A percentile compares a stretch with the other conserved stretches of the same genome.
Evolutionary conservation across 2,113 vertebrate genomes (phyloP).

Genomic region (Trogon melanurus): DNA sequence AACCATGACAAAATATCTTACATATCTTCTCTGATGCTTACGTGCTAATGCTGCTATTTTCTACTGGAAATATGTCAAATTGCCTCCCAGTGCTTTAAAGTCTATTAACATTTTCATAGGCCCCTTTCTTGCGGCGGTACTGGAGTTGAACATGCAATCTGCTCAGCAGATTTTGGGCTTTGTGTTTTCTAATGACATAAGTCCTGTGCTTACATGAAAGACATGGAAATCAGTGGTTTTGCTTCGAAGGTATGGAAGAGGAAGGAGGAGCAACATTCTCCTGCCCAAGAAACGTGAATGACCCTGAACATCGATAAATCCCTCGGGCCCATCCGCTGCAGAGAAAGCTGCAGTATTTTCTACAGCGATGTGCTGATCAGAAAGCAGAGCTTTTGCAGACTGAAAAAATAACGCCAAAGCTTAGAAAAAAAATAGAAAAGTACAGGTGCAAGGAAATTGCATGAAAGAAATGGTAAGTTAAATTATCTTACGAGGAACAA

Average conservation of each 20-base stretch:
- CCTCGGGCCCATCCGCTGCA: not conserved
- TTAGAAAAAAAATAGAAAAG: not conserved
- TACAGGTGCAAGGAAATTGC: not conserved
- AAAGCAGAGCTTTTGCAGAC: not conserved
- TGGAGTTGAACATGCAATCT: not conserved
- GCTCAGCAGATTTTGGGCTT: not conserved
- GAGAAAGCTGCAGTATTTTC: not conserved
- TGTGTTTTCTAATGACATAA: not conserved
- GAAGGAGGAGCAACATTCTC: not conserved
- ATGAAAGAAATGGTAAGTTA: not conserved
- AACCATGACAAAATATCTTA: constrained; percentile 45
- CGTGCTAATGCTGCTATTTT: not conserved
- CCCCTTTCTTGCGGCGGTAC: not conserved
- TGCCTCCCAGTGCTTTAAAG: constrained; percentile 3
- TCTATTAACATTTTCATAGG: constrained; percentile 49
- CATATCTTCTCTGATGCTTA: not conserved
- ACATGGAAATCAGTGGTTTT: not conserved
- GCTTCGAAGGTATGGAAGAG: not conserved
- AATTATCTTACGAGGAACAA: not conserved
- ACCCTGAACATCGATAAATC: fast-evolving
- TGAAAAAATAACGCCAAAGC: not conserved
- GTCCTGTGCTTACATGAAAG: not conserved
- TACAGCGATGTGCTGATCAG: not conserved
- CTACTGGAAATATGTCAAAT: constrained; percentile 53
- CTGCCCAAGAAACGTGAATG: not conserved